These are phyloP conservation scores for Tetraneura akinire DNA, from an alignment of 1,140 invertebrate species.

Conservation along the genomic window DNA sequence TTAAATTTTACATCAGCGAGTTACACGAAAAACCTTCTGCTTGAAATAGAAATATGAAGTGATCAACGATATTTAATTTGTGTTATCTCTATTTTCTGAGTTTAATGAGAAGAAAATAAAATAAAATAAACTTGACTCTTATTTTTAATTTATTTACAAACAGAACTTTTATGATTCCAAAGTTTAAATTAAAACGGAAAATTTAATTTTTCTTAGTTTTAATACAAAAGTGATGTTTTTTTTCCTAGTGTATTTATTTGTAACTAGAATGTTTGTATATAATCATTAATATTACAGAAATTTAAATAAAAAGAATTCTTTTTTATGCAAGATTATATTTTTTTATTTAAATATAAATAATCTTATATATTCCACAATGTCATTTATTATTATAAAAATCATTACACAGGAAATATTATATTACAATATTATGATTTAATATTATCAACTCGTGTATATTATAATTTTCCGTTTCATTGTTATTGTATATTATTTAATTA, in stretches of 20 bases:
- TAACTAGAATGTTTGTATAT: no score
- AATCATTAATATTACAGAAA: neutral
- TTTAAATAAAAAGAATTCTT: no score
- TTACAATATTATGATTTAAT: no score
- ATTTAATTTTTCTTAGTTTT: neutral
- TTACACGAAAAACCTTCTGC: neutral
- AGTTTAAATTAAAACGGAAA: conserved; percentile 29
- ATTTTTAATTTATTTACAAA: conserved; percentile 27
- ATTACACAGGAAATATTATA: no score
- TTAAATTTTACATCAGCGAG: conserved; percentile 17
- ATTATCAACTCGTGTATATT: no score
- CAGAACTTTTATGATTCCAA: neutral
- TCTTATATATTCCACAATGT: no score
- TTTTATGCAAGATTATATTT: no score
- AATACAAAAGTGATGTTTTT: neutral
- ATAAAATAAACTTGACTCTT: neutral
- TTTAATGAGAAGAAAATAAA: conserved; percentile 14
- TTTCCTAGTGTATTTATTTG: neutral
- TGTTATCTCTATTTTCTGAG: conserved; percentile 22
- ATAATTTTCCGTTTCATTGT: no score
- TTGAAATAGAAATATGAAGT: conserved; percentile 1
- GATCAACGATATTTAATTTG: conserved; percentile 17
- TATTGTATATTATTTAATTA: no score
- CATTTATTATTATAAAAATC: no score
- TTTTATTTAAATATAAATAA: no score